Evolutionary conservation across 2,113 vertebrate genomes (phyloP).

Genomic region (Daboia siamensis): DNA sequence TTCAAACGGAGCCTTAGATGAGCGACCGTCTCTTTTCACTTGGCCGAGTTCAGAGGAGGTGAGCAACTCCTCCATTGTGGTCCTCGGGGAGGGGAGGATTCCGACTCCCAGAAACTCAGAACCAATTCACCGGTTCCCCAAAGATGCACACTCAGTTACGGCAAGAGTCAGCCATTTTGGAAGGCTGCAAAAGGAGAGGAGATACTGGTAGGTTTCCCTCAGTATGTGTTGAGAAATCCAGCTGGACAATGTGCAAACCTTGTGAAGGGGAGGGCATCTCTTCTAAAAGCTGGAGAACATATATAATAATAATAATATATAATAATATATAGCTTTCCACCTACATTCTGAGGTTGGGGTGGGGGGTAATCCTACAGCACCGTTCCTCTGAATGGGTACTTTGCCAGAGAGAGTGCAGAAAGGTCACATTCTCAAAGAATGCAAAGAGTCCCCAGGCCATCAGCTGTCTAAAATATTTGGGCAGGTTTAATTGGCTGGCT

Average conservation of each 20-base stretch:
- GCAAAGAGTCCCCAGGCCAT: neutral
- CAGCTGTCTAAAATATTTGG: neutral
- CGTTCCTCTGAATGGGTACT: neutral
- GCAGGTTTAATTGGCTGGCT: neutral
- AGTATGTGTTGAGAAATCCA: neutral
- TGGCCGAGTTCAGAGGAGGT: slow-evolving; percentile 45
- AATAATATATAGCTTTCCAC: neutral
- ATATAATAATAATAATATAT: too few species aligned
- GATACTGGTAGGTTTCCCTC: neutral
- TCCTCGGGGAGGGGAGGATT: neutral
- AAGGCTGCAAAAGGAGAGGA: neutral
- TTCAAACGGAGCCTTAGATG: slow-evolving; percentile 35
- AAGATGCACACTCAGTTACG: neutral
- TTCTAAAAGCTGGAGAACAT: neutral
- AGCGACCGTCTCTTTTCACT: slow-evolving; percentile 56
- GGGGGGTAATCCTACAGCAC: neutral
- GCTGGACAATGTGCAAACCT: neutral
- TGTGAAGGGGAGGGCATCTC: neutral
- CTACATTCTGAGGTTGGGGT: neutral
- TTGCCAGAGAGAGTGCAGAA: neutral
- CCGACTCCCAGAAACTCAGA: slow-evolving; percentile 4
- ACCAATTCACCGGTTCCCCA: neutral
- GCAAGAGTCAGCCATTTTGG: neutral
- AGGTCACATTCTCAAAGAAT: neutral
- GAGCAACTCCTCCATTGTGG: neutral